Conservation (phyloP, 2,888 invertebrate genomes). For the Aphodius granarius region DNA sequence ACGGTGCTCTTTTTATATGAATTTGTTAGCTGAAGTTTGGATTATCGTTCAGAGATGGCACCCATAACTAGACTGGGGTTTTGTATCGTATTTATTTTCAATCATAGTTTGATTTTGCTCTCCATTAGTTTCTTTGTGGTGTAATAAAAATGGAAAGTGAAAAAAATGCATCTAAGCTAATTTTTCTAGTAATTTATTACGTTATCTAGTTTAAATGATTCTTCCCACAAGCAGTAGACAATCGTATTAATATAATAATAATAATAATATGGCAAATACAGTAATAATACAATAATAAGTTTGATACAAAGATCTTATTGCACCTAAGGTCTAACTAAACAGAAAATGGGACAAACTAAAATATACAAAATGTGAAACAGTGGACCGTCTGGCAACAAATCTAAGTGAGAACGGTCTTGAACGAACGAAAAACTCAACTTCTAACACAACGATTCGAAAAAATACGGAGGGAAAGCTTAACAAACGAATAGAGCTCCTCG, state of each 20-base stretch:
- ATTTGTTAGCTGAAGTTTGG: background rate
- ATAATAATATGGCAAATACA: conserved; percentile 56
- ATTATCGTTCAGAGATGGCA: background rate
- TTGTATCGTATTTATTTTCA: too few species aligned
- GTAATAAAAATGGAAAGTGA: background rate
- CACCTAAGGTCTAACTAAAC: conserved; percentile 47
- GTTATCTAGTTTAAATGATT: conserved; percentile 51
- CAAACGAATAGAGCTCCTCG: background rate
- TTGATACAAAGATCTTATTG: conserved; percentile 49
- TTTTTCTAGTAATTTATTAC: conserved; percentile 53
- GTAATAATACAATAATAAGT: conserved; percentile 42
- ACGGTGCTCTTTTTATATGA: too few species aligned
- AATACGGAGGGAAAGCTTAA: background rate
- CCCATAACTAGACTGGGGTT: too few species aligned
- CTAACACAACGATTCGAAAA: conserved; percentile 2
- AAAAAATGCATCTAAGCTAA: conserved; percentile 25
- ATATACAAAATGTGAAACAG: background rate
- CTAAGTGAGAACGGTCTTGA: background rate
- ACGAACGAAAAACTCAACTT: conserved; percentile 6
- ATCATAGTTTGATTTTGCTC: too few species aligned
- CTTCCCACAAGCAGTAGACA: conserved; percentile 53
- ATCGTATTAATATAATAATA: conserved; percentile 49
- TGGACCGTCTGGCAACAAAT: background rate
- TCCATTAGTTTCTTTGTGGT: too few species aligned
- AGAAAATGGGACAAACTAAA: conserved; percentile 29